phyloP scores from a whole-genome alignment of 2,888 invertebrate species.

The Mesoligia furuncula region DNA sequence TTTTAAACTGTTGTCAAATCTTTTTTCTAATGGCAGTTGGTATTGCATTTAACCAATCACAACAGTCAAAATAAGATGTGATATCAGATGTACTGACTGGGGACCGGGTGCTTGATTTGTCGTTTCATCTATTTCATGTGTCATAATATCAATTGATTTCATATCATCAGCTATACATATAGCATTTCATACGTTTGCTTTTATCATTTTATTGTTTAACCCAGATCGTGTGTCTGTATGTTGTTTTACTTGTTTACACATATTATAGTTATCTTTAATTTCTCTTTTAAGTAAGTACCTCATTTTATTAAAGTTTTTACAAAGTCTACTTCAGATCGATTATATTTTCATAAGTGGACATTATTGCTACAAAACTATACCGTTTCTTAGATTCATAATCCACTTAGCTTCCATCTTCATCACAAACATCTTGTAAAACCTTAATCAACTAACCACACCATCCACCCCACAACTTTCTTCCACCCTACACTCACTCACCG shows the following conservation, averaged over 20 bases:
- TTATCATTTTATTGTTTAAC: too few species aligned
- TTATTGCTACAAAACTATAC: neutral
- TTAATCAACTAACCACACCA: neutral
- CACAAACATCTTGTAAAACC: neutral
- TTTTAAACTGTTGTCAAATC: neutral
- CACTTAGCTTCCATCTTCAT: neutral
- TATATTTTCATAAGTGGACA: too few species aligned
- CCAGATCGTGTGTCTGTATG: neutral
- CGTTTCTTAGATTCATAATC: too few species aligned
- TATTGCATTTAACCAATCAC: neutral
- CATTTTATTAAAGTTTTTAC: neutral
- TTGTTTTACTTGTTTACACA: neutral
- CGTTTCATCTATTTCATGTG: neutral
- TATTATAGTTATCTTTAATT: neutral
- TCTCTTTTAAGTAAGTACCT: too few species aligned
- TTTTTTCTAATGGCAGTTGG: neutral
- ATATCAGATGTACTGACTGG: neutral
- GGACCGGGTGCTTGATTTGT: neutral
- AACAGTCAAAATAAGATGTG: too few species aligned
- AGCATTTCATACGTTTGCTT: neutral
- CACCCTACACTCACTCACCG: slow-evolving; percentile 41
- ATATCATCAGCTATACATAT: neutral
- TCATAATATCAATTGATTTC: neutral
- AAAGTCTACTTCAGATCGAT: neutral
- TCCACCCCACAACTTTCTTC: neutral